Conservation (phyloP, 2,113 vertebrate genomes). For the Ivindomyrus marchei region DNA sequence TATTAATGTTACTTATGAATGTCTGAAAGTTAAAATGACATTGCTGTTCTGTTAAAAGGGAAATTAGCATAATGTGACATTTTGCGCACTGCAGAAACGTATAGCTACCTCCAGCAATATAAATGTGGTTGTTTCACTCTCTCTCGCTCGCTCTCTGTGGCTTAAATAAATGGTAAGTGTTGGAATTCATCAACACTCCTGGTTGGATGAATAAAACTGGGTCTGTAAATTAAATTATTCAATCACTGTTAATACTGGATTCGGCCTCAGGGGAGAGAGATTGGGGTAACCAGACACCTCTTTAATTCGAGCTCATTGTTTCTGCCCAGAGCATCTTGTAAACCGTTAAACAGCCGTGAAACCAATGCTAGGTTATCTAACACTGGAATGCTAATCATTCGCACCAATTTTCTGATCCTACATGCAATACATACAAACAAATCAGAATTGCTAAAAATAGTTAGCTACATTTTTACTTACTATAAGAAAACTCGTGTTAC, state of each 20-base stretch:
- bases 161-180: not conserved
- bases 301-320: not conserved
- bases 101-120: not conserved
- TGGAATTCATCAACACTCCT: not conserved
- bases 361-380: not conserved
- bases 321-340: not conserved
- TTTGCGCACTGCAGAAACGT: not conserved
- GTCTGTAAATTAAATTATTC: slow-evolving; percentile 6
- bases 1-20: not conserved
- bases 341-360: not conserved
- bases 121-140: not conserved
- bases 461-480: not conserved
- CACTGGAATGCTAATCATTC: not conserved
- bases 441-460: not conserved
- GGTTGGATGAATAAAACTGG: not conserved
- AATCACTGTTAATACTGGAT: not conserved
- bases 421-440: not conserved
- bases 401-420: not conserved
- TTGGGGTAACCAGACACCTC: not conserved
- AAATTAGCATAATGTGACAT: not conserved
- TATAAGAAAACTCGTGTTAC: not conserved
- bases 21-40: not conserved
- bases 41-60: not conserved
- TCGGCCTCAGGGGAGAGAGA: not conserved
- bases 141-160: not conserved